Evolutionary conservation across 2,888 invertebrate species (phyloP).

Genomic region (Plebejus melissa): DNA sequence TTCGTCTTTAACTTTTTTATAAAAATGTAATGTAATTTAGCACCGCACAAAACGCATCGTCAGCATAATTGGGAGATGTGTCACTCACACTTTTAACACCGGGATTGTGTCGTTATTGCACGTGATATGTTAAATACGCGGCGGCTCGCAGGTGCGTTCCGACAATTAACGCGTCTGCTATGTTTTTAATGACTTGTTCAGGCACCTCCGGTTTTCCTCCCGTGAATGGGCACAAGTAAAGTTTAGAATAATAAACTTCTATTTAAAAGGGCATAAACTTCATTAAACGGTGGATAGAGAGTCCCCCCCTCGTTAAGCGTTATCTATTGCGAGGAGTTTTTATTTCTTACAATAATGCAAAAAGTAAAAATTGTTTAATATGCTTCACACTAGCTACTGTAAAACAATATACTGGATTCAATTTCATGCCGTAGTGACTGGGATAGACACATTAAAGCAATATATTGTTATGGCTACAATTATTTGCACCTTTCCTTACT

Average conservation of each 20-base stretch:
- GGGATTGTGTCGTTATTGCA: background rate
- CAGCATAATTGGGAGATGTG: background rate
- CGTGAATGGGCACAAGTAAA: background rate
- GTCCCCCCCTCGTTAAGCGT: background rate
- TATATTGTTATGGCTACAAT: too few relatives aligned
- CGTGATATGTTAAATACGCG: constrained; percentile 4
- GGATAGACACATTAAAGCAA: background rate
- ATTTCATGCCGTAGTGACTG: background rate
- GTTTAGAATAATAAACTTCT: constrained; percentile 13
- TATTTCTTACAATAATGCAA: background rate
- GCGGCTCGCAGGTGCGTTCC: constrained; percentile 4
- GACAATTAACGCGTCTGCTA: constrained; percentile 13
- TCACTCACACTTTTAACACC: constrained; percentile 1
- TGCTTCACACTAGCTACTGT: background rate
- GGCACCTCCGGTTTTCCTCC: background rate
- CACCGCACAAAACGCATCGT: background rate
- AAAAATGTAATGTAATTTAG: too few relatives aligned
- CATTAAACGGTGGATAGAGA: background rate
- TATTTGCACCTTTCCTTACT: too few relatives aligned
- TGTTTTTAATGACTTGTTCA: constrained; percentile 10
- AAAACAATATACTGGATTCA: background rate
- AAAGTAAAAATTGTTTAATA: background rate
- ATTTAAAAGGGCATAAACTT: background rate
- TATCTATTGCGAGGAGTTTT: background rate
- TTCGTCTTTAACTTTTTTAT: too few relatives aligned